These are phyloP conservation scores for Galeruca laticollis DNA, from an alignment of 2,888 invertebrate genomes.

Conservation along the genomic window DNA sequence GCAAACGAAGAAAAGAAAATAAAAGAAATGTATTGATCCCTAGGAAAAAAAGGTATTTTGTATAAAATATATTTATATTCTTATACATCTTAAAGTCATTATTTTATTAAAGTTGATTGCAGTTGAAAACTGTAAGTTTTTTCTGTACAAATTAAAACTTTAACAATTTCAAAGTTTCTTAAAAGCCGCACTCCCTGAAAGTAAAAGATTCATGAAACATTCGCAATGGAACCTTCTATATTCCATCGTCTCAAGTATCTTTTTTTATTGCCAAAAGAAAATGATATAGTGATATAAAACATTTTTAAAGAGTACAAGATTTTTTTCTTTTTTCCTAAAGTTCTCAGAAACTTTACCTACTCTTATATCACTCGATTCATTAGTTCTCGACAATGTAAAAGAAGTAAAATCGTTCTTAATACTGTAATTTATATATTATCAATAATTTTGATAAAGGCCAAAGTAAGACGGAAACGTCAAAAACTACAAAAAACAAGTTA, in stretches of 20 bases:
- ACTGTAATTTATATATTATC: no score
- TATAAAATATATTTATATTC: no score
- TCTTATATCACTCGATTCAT: background rate
- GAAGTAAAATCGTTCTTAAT: no score
- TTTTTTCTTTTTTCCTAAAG: background rate
- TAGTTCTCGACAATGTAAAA: background rate
- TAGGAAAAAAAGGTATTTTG: no score
- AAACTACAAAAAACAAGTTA: no score
- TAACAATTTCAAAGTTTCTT: constrained; percentile 24
- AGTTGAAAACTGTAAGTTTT: background rate
- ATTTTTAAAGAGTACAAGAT: background rate
- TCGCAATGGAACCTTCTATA: constrained; percentile 21
- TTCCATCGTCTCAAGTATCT: constrained; percentile 6
- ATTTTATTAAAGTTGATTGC: background rate
- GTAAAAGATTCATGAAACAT: constrained; percentile 18
- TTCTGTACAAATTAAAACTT: constrained; percentile 18
- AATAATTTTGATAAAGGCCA: no score
- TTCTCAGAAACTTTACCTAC: background rate
- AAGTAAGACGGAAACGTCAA: no score
- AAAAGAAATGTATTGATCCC: no score
- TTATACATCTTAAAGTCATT: no score
- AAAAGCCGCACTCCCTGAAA: constrained; percentile 8
- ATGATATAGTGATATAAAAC: constrained; percentile 18
- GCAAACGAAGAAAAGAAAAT: no score
- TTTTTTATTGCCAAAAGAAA: constrained; percentile 8